Percentiles rank a stretch among this genome's conserved stretches.
These are phyloP conservation scores for Macrochelys suwanniensis DNA, from an alignment of 2,797 vertebrate species.

Conservation along the genomic window DNA sequence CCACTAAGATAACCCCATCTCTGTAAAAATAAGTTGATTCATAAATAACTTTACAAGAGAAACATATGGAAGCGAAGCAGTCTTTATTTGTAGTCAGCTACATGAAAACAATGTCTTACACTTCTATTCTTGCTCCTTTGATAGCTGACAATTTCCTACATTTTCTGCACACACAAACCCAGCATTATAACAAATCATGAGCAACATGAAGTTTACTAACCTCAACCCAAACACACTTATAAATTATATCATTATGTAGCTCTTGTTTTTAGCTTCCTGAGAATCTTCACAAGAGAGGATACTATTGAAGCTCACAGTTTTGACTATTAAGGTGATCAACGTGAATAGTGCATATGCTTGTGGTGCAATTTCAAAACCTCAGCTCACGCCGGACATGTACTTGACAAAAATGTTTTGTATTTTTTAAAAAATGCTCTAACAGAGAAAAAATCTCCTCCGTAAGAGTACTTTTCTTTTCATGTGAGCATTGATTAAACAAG, in stretches of 20 bases:
- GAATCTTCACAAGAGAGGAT: background rate
- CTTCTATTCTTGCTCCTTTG: background rate
- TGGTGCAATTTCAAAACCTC: background rate
- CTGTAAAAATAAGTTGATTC: background rate
- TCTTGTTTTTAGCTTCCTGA: background rate
- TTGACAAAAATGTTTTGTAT: background rate
- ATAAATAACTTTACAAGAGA: background rate
- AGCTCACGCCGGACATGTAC: accelerated
- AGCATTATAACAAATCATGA: background rate
- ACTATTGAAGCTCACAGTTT: background rate
- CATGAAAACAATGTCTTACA: background rate
- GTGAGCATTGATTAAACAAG: background rate
- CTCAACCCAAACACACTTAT: background rate
- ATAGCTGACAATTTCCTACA: background rate
- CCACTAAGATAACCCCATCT: background rate
- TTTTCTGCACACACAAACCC: background rate
- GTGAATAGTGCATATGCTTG: background rate
- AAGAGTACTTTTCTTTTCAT: background rate
- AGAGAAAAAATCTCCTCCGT: accelerated
- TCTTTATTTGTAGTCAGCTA: background rate
- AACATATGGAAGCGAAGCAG: background rate
- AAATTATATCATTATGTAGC: no score
- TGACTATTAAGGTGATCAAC: background rate
- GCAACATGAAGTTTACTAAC: background rate
- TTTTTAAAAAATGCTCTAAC: background rate